Percentiles rank a stretch among this genome's conserved stretches.
Evolutionary conservation across 2,888 invertebrate genomes (phyloP).

Genomic region (Coelogynopora nodosa): DNA sequence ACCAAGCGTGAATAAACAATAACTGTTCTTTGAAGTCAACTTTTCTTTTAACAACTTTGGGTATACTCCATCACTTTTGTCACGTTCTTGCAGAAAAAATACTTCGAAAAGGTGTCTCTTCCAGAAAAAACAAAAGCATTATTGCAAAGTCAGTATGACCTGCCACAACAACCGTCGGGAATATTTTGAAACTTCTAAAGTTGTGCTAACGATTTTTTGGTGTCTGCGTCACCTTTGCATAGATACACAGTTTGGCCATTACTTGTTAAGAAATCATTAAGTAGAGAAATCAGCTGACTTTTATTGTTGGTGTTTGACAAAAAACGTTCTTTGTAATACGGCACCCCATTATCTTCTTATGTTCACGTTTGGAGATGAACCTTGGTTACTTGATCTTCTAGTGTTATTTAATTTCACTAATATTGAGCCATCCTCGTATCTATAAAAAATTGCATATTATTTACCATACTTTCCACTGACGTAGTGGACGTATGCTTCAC

Average conservation of each 20-base stretch:
- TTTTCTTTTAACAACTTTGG: slow-evolving; percentile 2
- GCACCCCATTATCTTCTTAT: slow-evolving; percentile 5
- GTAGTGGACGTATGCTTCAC: neutral
- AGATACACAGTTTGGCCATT: neutral
- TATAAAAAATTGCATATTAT: neutral
- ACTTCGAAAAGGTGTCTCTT: slow-evolving; percentile 21
- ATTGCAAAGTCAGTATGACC: neutral
- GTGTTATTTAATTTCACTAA: slow-evolving; percentile 4
- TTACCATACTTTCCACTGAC: slow-evolving; percentile 11
- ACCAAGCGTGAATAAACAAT: slow-evolving; percentile 23
- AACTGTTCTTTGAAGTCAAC: slow-evolving; percentile 15
- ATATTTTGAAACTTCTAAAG: slow-evolving; percentile 11
- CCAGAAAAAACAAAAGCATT: slow-evolving; percentile 17
- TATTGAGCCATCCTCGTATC: slow-evolving; percentile 18
- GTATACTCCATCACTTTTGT: slow-evolving; percentile 1
- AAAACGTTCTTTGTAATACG: neutral
- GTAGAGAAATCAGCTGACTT: slow-evolving; percentile 25
- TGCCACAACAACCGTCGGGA: slow-evolving; percentile 16
- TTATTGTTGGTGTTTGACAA: slow-evolving; percentile 27
- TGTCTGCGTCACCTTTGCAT: slow-evolving; percentile 13
- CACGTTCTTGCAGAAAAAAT: slow-evolving; percentile 12
- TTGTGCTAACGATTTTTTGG: slow-evolving; percentile 4
- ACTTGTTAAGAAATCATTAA: neutral
- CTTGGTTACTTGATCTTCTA: slow-evolving; percentile 1
- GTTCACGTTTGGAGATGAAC: slow-evolving; percentile 3